Evolutionary conservation across 2,888 invertebrate genomes (phyloP).

Genomic region (Agrotis segetum): DNA sequence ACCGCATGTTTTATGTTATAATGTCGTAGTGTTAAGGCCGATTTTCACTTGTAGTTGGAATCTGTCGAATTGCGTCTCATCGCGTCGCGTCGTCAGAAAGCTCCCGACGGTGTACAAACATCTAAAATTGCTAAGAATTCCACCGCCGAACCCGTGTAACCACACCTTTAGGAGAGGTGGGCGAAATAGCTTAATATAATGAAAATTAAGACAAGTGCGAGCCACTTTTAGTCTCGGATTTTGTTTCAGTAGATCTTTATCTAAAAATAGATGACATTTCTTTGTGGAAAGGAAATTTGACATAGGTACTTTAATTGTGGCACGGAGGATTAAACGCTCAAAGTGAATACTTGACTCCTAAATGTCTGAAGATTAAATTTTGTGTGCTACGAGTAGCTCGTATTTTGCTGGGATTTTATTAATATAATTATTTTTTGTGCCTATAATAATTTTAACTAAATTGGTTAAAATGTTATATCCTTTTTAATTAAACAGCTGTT

Average conservation of each 20-base stretch:
- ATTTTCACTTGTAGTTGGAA: too few species aligned
- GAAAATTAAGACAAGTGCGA: constrained; percentile 12
- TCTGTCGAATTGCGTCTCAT: too few species aligned
- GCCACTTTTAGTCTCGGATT: not conserved
- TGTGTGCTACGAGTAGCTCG: constrained; percentile 3
- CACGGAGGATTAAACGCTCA: not conserved
- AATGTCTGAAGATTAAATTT: constrained; percentile 15
- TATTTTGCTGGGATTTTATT: not conserved
- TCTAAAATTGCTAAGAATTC: too few species aligned
- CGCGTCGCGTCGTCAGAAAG: too few species aligned
- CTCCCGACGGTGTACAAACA: too few species aligned
- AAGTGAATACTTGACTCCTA: not conserved
- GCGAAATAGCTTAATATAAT: constrained; percentile 22
- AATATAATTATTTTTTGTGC: not conserved
- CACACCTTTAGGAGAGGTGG: not conserved
- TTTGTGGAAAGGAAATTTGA: not conserved
- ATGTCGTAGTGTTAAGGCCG: too few species aligned
- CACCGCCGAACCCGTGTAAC: too few species aligned
- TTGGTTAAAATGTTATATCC: not conserved
- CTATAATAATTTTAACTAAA: too few species aligned
- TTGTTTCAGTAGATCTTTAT: not conserved
- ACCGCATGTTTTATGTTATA: too few species aligned
- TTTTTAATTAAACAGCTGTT: too few species aligned
- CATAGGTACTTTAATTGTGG: not conserved
- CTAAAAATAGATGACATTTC: constrained; percentile 20